Evolutionary conservation across 2,888 invertebrate species (phyloP).

Genomic region (Sesia bembeciformis): DNA sequence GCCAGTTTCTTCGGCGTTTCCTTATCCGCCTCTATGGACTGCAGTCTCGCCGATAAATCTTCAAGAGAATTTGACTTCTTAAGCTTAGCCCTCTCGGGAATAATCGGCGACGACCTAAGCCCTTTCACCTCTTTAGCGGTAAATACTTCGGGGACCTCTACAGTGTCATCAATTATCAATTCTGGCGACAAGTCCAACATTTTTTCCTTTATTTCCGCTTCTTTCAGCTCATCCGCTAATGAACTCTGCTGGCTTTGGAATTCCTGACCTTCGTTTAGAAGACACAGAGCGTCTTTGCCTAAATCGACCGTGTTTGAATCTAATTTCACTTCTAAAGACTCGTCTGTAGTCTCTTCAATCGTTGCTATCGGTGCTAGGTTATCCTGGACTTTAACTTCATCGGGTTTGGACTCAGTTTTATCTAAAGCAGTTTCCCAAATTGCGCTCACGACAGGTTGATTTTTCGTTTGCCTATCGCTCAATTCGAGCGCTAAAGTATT

Average conservation of each 20-base stretch:
- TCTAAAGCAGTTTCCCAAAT: constrained; percentile 33
- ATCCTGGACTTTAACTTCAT: constrained; percentile 29
- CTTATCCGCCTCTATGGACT: constrained; percentile 26
- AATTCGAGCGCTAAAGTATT: constrained; percentile 53
- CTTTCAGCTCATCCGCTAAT: constrained; percentile 49
- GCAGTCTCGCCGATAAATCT: constrained; percentile 35
- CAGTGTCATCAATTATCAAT: constrained; percentile 47
- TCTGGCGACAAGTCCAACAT: constrained; percentile 57
- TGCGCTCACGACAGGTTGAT: constrained; percentile 24
- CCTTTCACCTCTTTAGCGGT: constrained; percentile 37
- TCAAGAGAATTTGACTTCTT: constrained; percentile 58
- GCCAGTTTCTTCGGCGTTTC: constrained; percentile 45
- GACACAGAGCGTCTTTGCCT: constrained; percentile 58
- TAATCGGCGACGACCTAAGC: constrained; percentile 38
- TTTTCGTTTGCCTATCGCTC: constrained; percentile 37
- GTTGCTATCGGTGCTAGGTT: constrained; percentile 61
- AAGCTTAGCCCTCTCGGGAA: constrained; percentile 55
- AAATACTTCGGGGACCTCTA: constrained; percentile 42
- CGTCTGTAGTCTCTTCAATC: constrained; percentile 54
- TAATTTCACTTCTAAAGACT: constrained; percentile 35
- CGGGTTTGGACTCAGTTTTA: constrained; percentile 30
- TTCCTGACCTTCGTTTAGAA: constrained; percentile 41
- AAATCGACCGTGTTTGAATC: constrained; percentile 43
- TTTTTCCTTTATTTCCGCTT: constrained; percentile 47
- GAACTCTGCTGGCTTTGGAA: constrained; percentile 27